Evolutionary conservation across 2,888 invertebrate genomes (phyloP).

Genomic region (Julus scandinavius): DNA sequence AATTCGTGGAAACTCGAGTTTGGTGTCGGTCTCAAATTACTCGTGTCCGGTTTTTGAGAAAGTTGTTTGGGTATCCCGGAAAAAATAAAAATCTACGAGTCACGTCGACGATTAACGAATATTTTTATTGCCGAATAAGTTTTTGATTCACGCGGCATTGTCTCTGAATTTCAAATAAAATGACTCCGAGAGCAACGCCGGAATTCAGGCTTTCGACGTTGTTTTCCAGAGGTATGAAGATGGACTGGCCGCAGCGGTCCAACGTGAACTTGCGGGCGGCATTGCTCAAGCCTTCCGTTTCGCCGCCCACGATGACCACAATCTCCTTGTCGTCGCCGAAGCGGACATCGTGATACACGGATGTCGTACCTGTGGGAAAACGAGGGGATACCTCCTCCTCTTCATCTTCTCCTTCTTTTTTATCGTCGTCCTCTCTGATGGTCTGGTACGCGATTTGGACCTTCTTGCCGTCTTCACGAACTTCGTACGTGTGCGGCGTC

Average conservation of each 20-base stretch:
- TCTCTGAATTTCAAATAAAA: slow-evolving; percentile 84
- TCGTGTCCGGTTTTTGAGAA: no score
- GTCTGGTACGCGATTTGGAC: slow-evolving; percentile 9
- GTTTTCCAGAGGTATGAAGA: slow-evolving; percentile 82
- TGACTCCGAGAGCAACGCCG: slow-evolving; percentile 82
- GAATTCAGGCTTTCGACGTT: slow-evolving; percentile 87
- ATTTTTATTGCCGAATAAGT: not conserved
- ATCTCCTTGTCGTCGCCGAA: slow-evolving; percentile 69
- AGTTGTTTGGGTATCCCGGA: not conserved
- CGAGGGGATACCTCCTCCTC: not conserved
- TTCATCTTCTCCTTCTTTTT: not conserved
- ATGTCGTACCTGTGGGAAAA: not conserved
- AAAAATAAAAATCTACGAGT: not conserved
- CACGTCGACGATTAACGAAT: not conserved
- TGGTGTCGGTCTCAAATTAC: no score
- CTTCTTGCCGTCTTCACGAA: slow-evolving; percentile 35
- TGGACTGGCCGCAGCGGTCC: slow-evolving; percentile 71
- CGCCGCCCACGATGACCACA: slow-evolving; percentile 83
- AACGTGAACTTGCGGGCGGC: slow-evolving; percentile 75
- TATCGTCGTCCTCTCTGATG: slow-evolving; percentile 36
- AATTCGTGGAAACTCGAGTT: no score
- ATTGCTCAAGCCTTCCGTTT: slow-evolving; percentile 85
- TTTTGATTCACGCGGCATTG: slow-evolving; percentile 66
- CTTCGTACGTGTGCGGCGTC: slow-evolving; percentile 37
- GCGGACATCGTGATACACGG: not conserved